phyloP scores from a whole-genome alignment of 2,888 invertebrate genomes.

The Caenorhabditis macrosperma region DNA sequence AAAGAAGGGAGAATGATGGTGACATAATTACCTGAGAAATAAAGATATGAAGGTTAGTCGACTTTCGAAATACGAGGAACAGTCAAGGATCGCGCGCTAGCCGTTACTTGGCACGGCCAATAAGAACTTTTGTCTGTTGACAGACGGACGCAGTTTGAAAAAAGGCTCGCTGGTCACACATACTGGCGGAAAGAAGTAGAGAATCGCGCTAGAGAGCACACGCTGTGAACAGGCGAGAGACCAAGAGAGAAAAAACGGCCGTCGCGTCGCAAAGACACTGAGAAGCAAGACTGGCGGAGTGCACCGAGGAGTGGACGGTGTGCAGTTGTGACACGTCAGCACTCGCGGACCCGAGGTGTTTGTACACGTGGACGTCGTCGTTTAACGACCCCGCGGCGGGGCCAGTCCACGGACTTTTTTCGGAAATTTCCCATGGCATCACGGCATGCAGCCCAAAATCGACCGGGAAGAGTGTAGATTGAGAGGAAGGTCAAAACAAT shows the following conservation, averaged over 20 bases:
- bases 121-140: conserved; percentile 14
- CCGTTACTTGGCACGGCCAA: conserved; percentile 25
- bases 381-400: background rate
- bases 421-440: background rate
- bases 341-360: background rate
- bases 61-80: background rate
- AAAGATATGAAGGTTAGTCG: background rate
- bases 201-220: background rate
- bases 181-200: conserved; percentile 13
- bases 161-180: conserved; percentile 36
- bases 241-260: conserved; percentile 10
- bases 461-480: background rate
- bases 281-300: conserved; percentile 19
- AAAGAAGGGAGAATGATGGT: conserved; percentile 13
- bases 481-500: background rate
- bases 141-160: conserved; percentile 10
- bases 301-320: conserved; percentile 13
- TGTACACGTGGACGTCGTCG: conserved; percentile 29
- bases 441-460: background rate
- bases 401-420: background rate
- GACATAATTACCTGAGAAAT: conserved; percentile 66
- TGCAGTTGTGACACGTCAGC: conserved; percentile 47
- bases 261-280: conserved; percentile 2
- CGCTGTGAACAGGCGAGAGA: conserved; percentile 13
- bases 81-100: background rate